Percentiles rank a stretch among this genome's conserved stretches.
phyloP scores from a whole-genome alignment of 2,113 vertebrate genomes.

The Odontesthes bonariensis region DNA sequence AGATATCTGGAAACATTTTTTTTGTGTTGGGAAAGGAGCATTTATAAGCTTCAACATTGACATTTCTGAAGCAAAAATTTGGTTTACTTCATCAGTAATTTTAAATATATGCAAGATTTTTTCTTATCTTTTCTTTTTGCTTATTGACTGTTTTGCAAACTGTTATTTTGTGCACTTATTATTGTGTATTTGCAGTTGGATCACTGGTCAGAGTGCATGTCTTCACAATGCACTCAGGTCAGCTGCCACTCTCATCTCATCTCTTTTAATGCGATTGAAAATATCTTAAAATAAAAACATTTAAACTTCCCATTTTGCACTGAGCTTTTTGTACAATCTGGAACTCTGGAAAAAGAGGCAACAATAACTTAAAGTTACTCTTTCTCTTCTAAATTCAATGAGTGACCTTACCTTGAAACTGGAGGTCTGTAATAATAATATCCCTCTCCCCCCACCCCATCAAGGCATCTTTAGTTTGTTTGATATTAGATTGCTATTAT shows the following conservation, averaged over 20 bases:
- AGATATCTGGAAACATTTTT: slow-evolving; percentile 28
- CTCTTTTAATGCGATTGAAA: neutral
- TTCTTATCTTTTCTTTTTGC: neutral
- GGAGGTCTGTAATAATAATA: neutral
- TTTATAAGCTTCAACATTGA: no score
- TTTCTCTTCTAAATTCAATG: neutral
- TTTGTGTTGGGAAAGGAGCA: neutral
- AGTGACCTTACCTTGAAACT: neutral
- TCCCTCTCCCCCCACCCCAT: neutral
- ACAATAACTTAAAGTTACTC: neutral
- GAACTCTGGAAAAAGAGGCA: neutral
- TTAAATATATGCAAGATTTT: neutral
- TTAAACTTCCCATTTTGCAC: neutral
- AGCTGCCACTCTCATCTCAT: neutral
- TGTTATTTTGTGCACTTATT: neutral
- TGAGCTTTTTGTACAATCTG: neutral
- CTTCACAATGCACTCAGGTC: neutral
- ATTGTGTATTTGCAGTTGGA: neutral
- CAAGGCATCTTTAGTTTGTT: neutral
- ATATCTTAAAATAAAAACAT: neutral
- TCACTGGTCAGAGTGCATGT: neutral
- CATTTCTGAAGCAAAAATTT: neutral
- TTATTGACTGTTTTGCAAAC: no score
- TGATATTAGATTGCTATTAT: slow-evolving; percentile 3
- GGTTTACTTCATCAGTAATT: neutral